Base-by-base conservation (phyloP, 2,113 vertebrate species). In the Podocnemis expansa region DNA sequence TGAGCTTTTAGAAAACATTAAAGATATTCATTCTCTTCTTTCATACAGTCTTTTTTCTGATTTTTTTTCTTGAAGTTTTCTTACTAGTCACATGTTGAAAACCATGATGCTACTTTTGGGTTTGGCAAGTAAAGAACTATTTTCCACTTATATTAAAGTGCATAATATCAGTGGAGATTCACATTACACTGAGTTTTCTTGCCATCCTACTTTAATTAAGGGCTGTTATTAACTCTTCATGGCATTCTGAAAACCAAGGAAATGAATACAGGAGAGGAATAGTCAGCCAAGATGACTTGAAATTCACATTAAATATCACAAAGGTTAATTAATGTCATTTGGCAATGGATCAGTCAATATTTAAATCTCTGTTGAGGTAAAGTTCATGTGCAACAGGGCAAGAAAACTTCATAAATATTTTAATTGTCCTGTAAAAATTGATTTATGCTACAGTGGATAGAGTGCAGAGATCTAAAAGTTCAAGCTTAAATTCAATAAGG, bases 361-460 rank as follows among this genome's bases (percentile, higher is more conserved):
- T 87, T 92, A 90, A 97, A 45, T 45, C 41, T 95, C 60, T 87
- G 80, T 51, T 93, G 83, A 91, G 52, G 63, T 80, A 87, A 96
- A 75, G 38, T 90, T 96, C 84, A 45, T 60, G 49, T 87, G 85
- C 80, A 90, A 81, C 80, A 93, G 27, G 34, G 38, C n/a, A 88
- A 96, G 73, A 93, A 70, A 49, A 94, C 63, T 94, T 97, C 24
- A 58, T 93, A 95, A 97, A 89, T 89, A 93, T 96, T 96, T 89
- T 82, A 63, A 49, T 96, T 94, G 89, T 95, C 93, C 27, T 80
- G 80, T 52, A 96, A 87, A 25, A 21, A 51, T 22, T 63, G 11
- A 17, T 86, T 5, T 54, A 94, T 73, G 47, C 16, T 94, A 47
- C 16, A 87, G 3, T 86, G 56, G 88, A 90, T 90, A 70, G 60